Evolutionary conservation across 2,888 invertebrate species (phyloP).

Genomic region (Melolontha melolontha): DNA sequence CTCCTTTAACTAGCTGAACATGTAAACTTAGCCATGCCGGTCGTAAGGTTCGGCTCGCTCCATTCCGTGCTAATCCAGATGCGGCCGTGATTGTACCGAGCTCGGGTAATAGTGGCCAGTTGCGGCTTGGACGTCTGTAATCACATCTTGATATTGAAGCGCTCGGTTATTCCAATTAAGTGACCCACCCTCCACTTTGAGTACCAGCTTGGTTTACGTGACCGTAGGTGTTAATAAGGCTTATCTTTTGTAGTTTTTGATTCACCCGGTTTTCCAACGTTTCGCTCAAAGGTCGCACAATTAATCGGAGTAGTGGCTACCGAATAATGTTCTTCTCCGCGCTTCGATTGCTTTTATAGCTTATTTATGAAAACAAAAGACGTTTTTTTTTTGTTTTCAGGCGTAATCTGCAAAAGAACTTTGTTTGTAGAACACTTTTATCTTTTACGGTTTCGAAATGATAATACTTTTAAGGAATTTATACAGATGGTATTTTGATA

Average conservation of each 20-base stretch:
- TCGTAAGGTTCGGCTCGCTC: conserved; percentile 30
- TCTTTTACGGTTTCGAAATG: too few species aligned
- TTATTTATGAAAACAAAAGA: conserved; percentile 7
- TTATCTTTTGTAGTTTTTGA: conserved; percentile 50
- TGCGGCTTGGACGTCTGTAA: conserved; percentile 46
- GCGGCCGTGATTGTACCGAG: conserved; percentile 10
- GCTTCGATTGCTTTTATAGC: conserved; percentile 16
- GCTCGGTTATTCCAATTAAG: conserved; percentile 61
- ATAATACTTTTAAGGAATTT: too few species aligned
- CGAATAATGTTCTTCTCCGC: conserved; percentile 20
- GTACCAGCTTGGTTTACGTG: conserved; percentile 57
- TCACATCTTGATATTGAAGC: conserved; percentile 56
- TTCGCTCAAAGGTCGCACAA: conserved; percentile 35
- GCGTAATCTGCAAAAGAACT: too few species aligned
- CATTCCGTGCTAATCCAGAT: conserved; percentile 18
- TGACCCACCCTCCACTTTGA: conserved; percentile 59
- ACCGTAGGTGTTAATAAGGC: conserved; percentile 62
- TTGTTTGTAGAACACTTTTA: too few species aligned
- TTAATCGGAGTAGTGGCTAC: conserved; percentile 29
- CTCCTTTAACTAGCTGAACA: conserved; percentile 48
- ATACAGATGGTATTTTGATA: too few species aligned
- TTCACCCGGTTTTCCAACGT: conserved; percentile 33
- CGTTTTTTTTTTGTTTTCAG: too few species aligned
- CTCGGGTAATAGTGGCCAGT: conserved; percentile 17
- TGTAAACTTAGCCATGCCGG: conserved; percentile 49